A percentile compares a stretch with the other conserved stretches of the same genome.
phyloP scores from a whole-genome alignment of 2,797 vertebrate species.

The Catamblyrhynchus diadema region DNA sequence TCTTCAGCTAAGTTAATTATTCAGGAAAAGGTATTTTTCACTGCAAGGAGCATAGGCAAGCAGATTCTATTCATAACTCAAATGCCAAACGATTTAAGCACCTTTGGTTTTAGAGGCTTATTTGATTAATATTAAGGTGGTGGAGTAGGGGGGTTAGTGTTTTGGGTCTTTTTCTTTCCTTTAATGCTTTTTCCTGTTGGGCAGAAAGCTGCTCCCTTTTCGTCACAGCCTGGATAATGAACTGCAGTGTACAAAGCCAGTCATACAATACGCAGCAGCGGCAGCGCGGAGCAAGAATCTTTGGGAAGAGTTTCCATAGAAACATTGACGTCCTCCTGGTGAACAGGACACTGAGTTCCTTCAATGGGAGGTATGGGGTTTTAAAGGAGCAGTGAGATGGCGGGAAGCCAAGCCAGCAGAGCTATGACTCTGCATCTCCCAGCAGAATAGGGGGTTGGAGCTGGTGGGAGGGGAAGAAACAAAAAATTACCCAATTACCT shows the following conservation, averaged over 20 bases:
- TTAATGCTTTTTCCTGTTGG: slow-evolving; percentile 1
- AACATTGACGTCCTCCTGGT: slow-evolving; percentile 86
- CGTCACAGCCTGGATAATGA: slow-evolving; percentile 70
- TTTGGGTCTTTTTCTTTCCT: neutral
- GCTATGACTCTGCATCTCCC: slow-evolving; percentile 64
- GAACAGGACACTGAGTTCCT: slow-evolving; percentile 80
- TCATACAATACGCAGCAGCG: slow-evolving; percentile 76
- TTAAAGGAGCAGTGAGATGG: slow-evolving; percentile 71
- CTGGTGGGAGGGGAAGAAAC: neutral
- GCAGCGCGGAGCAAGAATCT: slow-evolving; percentile 74
- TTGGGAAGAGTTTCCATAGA: slow-evolving; percentile 90
- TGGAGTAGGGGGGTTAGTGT: neutral
- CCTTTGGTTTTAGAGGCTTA: slow-evolving; percentile 12
- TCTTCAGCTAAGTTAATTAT: slow-evolving; percentile 45
- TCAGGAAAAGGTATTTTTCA: slow-evolving; percentile 33
- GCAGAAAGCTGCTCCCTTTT: slow-evolving; percentile 58
- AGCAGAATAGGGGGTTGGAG: slow-evolving; percentile 1
- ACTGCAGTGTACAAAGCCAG: slow-evolving; percentile 79
- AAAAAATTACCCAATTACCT: neutral
- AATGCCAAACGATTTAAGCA: slow-evolving; percentile 14
- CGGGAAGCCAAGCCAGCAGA: slow-evolving; percentile 47
- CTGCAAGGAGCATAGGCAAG: neutral
- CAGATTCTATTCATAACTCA: slow-evolving; percentile 45
- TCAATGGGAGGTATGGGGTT: slow-evolving; percentile 77
- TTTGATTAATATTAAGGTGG: slow-evolving; percentile 40